These are phyloP conservation scores for Euura saliciscinereae DNA, from an alignment of 1,140 invertebrate species.

Conservation along the genomic window DNA sequence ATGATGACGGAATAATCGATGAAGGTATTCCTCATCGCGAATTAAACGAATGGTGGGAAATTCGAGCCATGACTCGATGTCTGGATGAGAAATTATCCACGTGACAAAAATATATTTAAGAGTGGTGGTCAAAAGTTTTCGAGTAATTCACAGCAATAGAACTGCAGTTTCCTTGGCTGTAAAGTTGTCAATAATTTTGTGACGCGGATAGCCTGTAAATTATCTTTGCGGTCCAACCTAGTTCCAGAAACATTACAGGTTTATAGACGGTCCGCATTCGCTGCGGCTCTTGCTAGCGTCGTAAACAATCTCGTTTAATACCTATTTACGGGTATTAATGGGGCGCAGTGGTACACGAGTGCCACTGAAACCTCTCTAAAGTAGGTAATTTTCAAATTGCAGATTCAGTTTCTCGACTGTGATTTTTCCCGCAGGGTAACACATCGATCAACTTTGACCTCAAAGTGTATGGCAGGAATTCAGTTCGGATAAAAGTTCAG, in stretches of 20 bases:
- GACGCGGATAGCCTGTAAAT: neutral
- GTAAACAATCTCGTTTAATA: conserved; percentile 7
- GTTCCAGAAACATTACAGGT: neutral
- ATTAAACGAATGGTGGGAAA: too few relatives aligned
- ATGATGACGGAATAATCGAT: too few relatives aligned
- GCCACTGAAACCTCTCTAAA: neutral
- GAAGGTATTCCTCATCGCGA: too few relatives aligned
- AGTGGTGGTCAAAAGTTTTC: neutral
- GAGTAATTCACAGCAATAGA: neutral
- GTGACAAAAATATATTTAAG: too few relatives aligned
- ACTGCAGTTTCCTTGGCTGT: neutral
- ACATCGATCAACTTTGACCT: too few relatives aligned
- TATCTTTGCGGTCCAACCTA: conserved; percentile 4
- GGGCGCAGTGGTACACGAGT: neutral
- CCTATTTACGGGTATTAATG: conserved; percentile 2
- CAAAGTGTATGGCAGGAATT: too few relatives aligned
- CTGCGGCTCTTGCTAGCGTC: neutral
- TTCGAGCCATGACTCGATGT: too few relatives aligned
- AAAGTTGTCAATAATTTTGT: conserved; percentile 5
- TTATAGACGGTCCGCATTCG: conserved; percentile 2
- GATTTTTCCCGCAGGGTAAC: too few relatives aligned
- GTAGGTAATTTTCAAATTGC: neutral
- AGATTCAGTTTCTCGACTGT: too few relatives aligned
- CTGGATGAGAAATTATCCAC: neutral
- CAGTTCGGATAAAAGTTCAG: too few relatives aligned